These are phyloP conservation scores for Apocrypta bakeri DNA, from an alignment of 1,140 invertebrate species.

Conservation along the genomic window DNA sequence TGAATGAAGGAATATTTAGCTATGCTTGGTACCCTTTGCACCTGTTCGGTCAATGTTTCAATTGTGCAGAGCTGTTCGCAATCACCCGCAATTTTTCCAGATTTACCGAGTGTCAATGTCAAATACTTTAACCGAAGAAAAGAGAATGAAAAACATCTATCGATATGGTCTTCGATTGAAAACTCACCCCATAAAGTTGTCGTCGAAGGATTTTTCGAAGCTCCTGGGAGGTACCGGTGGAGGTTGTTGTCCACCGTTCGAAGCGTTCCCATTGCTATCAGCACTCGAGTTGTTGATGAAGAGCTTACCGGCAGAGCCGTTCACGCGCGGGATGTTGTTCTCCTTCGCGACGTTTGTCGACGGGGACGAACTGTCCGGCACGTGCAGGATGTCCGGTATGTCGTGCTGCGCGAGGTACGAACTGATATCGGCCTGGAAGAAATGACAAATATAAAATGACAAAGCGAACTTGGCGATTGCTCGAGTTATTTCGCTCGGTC, in stretches of 20 bases:
- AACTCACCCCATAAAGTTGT: conserved; percentile 69
- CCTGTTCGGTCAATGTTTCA: too few species aligned
- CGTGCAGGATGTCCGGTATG: conserved; percentile 74
- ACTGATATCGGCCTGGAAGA: conserved; percentile 73
- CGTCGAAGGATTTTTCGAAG: conserved; percentile 77
- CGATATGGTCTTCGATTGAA: too few species aligned
- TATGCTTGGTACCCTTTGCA: too few species aligned
- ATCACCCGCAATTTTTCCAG: too few species aligned
- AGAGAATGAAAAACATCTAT: too few species aligned
- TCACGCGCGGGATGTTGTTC: conserved; percentile 60
- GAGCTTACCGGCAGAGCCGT: conserved; percentile 61
- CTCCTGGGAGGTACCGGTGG: conserved; percentile 81
- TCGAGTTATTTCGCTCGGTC: too few species aligned
- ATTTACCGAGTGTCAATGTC: too few species aligned
- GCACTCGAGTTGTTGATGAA: conserved; percentile 57
- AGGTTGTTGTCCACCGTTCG: conserved; percentile 73
- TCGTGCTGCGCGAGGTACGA: conserved; percentile 73
- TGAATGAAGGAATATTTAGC: too few species aligned
- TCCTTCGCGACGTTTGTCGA: conserved; percentile 56
- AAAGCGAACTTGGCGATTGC: too few species aligned
- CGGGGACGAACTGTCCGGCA: conserved; percentile 59
- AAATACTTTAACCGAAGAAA: too few species aligned
- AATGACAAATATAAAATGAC: neutral
- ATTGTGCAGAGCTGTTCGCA: too few species aligned
- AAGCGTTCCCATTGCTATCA: conserved; percentile 71